Percentiles rank a stretch among this genome's conserved stretches.
Conservation (phyloP, 1,140 invertebrate genomes). For the Nomia melanderi region DNA sequence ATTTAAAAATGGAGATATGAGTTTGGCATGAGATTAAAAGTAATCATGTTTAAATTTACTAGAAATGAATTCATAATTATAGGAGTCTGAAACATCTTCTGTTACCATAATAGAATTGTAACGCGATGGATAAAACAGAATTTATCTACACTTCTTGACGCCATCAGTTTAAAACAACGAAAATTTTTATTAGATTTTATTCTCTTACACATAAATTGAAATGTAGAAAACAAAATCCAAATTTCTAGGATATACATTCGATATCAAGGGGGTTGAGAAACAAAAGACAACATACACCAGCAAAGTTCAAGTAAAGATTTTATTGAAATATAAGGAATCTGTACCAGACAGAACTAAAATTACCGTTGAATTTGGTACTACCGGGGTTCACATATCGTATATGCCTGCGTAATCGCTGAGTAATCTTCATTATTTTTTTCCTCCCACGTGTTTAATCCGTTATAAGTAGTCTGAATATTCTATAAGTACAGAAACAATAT, state of each 20-base stretch:
- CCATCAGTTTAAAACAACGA: constrained; percentile 6
- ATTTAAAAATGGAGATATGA: background rate
- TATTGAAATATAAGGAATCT: constrained; percentile 82
- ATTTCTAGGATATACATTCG: background rate
- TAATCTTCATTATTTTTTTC: constrained; percentile 63
- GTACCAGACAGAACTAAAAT: constrained; percentile 82
- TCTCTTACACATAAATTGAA: background rate
- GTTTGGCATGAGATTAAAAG: too few species aligned
- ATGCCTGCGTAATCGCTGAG: constrained; percentile 75
- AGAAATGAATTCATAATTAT: too few species aligned
- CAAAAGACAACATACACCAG: constrained; percentile 15
- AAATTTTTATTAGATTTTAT: too few species aligned
- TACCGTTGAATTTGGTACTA: constrained; percentile 81
- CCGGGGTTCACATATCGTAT: constrained; percentile 80
- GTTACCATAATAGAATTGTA: too few species aligned
- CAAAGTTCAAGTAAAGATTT: constrained; percentile 78
- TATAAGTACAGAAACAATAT: constrained; percentile 81
- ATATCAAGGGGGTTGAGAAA: constrained; percentile 19
- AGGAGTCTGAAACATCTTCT: too few species aligned
- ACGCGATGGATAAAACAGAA: too few species aligned
- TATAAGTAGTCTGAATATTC: constrained; percentile 75
- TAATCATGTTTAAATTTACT: too few species aligned
- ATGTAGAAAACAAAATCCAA: constrained; percentile 15
- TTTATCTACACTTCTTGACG: too few species aligned
- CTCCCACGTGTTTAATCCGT: constrained; percentile 63